Conservation (phyloP, 2,113 vertebrate genomes). For the Otocyon megalotis region DNA sequence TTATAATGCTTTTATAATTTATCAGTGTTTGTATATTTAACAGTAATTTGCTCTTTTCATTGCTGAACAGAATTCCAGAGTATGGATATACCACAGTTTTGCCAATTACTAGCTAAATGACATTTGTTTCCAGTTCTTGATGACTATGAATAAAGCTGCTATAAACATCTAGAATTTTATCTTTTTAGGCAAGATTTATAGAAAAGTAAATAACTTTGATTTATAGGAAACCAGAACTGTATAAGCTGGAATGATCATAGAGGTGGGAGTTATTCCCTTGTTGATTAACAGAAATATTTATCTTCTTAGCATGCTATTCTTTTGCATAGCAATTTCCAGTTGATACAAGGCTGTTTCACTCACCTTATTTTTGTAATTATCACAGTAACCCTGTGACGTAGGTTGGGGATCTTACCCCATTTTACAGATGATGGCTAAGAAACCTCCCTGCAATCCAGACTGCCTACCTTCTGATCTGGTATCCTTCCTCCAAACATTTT, state of each 20-base stretch:
- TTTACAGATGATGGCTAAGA: background rate
- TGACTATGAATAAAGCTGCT: background rate
- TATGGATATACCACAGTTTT: background rate
- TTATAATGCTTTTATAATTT: background rate
- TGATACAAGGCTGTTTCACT: background rate
- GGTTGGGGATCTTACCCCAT: background rate
- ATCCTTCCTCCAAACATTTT: background rate
- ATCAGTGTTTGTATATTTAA: background rate
- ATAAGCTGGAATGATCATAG: background rate
- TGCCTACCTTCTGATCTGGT: background rate
- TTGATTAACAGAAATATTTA: background rate
- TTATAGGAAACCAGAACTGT: constrained; percentile 23
- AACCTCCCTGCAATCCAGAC: background rate
- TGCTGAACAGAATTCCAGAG: background rate
- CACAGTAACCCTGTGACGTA: background rate
- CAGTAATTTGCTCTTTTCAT: background rate
- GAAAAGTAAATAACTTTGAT: constrained; percentile 55
- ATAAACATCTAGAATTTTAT: background rate
- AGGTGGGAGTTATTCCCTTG: background rate
- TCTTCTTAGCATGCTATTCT: background rate
- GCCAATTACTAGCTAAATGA: background rate
- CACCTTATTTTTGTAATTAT: background rate
- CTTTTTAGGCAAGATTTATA: constrained; percentile 79
- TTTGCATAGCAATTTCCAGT: background rate
- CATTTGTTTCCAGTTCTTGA: constrained; percentile 38